These are phyloP conservation scores for Autographa gamma DNA, from an alignment of 2,888 invertebrate species.

Conservation along the genomic window DNA sequence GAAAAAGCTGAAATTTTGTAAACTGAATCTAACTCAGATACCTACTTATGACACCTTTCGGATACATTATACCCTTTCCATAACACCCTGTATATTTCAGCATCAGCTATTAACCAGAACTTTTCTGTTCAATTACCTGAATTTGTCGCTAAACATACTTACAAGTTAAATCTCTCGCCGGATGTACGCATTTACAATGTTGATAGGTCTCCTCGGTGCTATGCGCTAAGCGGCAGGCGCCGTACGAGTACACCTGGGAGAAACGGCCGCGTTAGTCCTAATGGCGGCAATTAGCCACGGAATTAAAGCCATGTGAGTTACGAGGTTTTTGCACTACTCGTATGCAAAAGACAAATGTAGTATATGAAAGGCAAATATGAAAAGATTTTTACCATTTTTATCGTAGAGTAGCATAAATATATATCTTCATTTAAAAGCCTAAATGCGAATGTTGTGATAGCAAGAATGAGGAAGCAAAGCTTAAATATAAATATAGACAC, in stretches of 20 bases:
- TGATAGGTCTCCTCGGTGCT: slow-evolving; percentile 70
- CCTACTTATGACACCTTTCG: no score
- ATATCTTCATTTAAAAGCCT: no score
- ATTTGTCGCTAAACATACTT: slow-evolving; percentile 58
- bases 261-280: background rate
- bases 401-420: no score
- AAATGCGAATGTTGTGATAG: no score
- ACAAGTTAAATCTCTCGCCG: slow-evolving; percentile 77
- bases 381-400: no score
- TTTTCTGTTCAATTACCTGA: background rate
- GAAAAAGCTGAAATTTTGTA: no score
- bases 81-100: no score
- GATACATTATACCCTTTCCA: no score
- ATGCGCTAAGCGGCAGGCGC: slow-evolving; percentile 79
- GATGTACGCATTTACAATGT: slow-evolving; percentile 82
- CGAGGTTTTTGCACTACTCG: background rate
- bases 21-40: no score
- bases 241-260: slow-evolving; percentile 79
- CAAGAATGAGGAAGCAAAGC: no score
- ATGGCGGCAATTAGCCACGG: background rate
- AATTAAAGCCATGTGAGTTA: background rate
- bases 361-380: background rate
- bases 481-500: no score
- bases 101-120: background rate
- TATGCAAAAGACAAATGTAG: background rate